Evolutionary conservation across 1,140 invertebrate species (phyloP).

Genomic region (Pemphigus obesinymphae): DNA sequence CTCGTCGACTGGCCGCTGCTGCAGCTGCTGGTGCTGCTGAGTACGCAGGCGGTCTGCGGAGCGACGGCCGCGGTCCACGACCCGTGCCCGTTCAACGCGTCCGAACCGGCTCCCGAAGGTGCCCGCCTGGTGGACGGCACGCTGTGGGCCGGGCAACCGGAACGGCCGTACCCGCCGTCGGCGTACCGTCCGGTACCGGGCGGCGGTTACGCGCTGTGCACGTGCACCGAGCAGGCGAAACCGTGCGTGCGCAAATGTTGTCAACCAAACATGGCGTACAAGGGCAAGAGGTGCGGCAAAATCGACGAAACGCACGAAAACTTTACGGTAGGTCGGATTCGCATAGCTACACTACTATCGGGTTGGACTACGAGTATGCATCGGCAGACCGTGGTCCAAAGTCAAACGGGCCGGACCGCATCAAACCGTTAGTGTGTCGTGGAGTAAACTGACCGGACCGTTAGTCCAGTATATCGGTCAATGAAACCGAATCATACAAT

Average conservation of each 20-base stretch:
- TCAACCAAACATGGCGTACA: not conserved
- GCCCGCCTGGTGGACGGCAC: not conserved
- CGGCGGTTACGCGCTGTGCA: not conserved
- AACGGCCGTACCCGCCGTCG: not conserved
- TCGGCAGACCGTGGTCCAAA: no score
- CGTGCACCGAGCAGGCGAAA: not conserved
- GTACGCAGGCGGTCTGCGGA: not conserved
- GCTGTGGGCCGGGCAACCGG: not conserved
- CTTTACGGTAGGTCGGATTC: not conserved
- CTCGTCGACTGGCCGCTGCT: not conserved
- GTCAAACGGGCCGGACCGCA: no score
- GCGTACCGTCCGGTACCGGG: not conserved
- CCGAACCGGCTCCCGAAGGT: not conserved
- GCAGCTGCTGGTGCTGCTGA: not conserved
- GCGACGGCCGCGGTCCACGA: not conserved
- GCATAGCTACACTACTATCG: no score
- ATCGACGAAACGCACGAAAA: not conserved
- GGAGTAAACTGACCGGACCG: no score
- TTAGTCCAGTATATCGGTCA: no score
- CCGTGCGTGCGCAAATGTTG: not conserved
- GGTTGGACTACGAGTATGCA: no score
- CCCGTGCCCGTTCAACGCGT: not conserved
- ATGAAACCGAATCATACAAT: no score
- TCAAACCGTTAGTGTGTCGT: no score
- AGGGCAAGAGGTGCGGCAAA: not conserved